A percentile compares a stretch with the other conserved stretches of the same genome.
Evolutionary conservation across 2,797 vertebrate genomes (phyloP).

Genomic region (Alfaro cultratus): DNA sequence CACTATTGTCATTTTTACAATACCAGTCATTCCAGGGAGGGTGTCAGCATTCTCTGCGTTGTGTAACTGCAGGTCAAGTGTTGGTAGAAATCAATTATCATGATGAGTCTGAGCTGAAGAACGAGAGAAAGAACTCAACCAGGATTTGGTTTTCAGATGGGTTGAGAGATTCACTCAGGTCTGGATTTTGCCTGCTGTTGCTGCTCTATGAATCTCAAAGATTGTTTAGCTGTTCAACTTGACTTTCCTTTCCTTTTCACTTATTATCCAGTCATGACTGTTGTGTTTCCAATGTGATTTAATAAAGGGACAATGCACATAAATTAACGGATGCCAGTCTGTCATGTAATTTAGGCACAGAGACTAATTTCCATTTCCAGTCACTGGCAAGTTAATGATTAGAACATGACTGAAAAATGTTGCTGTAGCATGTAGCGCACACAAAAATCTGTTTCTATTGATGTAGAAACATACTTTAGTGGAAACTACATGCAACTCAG

Average conservation of each 20-base stretch:
- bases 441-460: background rate
- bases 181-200: background rate
- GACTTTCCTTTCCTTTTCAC: slow-evolving; percentile 37
- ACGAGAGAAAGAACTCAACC: background rate
- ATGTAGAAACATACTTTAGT: no score
- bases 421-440: no score
- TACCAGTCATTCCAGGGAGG: background rate
- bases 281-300: slow-evolving; percentile 79
- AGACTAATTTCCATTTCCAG: background rate
- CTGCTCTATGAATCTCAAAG: background rate
- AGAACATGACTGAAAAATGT: no score
- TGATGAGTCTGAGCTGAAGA: background rate
- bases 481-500: background rate
- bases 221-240: background rate
- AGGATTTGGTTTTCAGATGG: background rate
- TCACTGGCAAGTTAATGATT: no score
- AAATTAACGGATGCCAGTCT: background rate
- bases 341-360: background rate
- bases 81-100: background rate
- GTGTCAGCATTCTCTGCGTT: background rate
- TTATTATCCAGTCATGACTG: slow-evolving; percentile 52
- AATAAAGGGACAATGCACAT: background rate
- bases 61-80: background rate
- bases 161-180: background rate
- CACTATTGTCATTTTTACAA: background rate